Percentiles rank a stretch among this genome's conserved stretches.
phyloP scores from a whole-genome alignment of 92 coral and sea anemone genomes.

The Porites cylindrica region DNA sequence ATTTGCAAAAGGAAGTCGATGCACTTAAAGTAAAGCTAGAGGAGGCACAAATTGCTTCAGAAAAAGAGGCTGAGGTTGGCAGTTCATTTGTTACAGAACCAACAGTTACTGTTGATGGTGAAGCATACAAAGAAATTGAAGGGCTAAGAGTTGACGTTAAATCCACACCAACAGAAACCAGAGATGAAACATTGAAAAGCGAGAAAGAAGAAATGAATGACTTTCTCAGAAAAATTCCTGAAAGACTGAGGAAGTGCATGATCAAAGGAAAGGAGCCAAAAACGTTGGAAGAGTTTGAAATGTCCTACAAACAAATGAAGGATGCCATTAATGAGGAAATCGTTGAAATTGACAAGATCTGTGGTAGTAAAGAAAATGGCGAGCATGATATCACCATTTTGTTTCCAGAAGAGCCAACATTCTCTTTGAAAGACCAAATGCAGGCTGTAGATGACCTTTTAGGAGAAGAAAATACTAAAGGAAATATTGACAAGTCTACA shows the following conservation, averaged over 20 bases:
- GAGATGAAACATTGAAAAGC: not conserved
- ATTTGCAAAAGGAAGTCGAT: conserved; percentile 40
- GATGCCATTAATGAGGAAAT: conserved; percentile 41
- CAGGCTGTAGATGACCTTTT: conserved; percentile 13
- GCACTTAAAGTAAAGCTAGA: conserved; percentile 26
- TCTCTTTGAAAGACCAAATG: conserved; percentile 16
- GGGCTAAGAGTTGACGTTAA: not conserved
- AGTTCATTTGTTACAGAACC: conserved; percentile 1
- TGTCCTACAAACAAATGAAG: conserved; percentile 44
- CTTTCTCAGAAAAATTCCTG: conserved; percentile 3
- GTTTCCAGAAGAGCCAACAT: not conserved
- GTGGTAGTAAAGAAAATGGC: not conserved
- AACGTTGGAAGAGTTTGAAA: conserved; percentile 34
- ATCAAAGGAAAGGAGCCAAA: conserved; percentile 12
- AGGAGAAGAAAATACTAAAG: not conserved
- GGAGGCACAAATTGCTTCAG: conserved; percentile 8
- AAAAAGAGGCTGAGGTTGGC: not conserved
- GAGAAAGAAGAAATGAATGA: not conserved
- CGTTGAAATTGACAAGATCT: conserved; percentile 21
- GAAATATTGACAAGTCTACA: conserved; percentile 19
- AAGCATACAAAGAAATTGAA: not conserved
- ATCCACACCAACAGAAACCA: not conserved
- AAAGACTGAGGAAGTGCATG: conserved; percentile 18
- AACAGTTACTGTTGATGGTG: not conserved
- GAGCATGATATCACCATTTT: not conserved